Evolutionary conservation across 2,113 vertebrate species (phyloP).

Genomic region (Conger conger): DNA sequence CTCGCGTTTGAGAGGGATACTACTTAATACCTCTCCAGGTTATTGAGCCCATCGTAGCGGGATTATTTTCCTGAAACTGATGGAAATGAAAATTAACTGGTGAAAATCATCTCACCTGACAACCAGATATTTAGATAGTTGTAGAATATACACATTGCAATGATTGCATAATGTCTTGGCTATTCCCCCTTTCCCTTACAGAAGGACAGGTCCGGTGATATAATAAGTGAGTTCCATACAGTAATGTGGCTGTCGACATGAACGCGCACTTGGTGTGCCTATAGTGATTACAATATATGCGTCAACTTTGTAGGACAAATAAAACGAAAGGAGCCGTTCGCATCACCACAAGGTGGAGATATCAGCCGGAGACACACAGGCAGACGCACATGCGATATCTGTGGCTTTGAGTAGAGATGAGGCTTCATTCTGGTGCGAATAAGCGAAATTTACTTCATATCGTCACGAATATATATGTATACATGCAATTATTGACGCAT

Average conservation of each 20-base stretch:
- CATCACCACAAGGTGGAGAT: slow-evolving; percentile 22
- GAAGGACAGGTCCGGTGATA: not conserved
- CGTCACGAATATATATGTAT: too few relatives aligned
- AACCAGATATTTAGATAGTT: not conserved
- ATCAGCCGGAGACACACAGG: not conserved
- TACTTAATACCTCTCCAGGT: not conserved
- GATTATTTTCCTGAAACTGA: too few relatives aligned
- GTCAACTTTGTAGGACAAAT: not conserved
- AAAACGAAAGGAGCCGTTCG: not conserved
- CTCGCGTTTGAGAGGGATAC: not conserved
- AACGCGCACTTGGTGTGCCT: not conserved
- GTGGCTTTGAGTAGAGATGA: not conserved
- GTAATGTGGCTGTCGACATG: not conserved
- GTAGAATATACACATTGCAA: not conserved
- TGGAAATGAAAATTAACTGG: too few relatives aligned
- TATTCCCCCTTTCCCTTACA: not conserved
- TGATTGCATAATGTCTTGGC: not conserved
- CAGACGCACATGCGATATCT: not conserved
- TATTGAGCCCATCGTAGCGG: not conserved
- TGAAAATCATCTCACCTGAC: not conserved
- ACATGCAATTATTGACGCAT: too few relatives aligned
- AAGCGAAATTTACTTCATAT: not conserved
- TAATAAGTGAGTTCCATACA: not conserved
- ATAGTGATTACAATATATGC: not conserved
- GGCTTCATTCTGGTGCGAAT: not conserved